Percentiles rank a stretch among this genome's conserved stretches.
Evolutionary conservation across 2,888 invertebrate species (phyloP).

Genomic region (Masnerella sp.): DNA sequence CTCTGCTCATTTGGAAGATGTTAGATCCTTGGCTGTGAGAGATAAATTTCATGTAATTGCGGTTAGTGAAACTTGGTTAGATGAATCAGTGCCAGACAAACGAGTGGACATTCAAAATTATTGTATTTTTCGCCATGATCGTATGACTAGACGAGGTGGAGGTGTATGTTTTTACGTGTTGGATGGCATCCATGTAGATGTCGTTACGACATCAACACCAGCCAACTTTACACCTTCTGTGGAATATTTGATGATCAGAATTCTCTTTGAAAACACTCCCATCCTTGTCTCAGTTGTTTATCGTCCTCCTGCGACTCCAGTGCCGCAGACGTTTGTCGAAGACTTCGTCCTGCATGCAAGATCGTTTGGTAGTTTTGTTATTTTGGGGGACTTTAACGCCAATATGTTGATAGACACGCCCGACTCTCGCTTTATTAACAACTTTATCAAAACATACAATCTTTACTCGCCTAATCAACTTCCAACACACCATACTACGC

Average conservation of each 20-base stretch:
- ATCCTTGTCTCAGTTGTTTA: background rate
- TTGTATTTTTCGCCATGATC: background rate
- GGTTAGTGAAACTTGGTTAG: background rate
- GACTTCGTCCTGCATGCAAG: background rate
- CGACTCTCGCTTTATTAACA: background rate
- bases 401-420: background rate
- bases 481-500: background rate
- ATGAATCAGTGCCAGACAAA: background rate
- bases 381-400: background rate
- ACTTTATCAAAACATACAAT: background rate
- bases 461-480: background rate
- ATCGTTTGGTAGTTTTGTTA: background rate
- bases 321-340: background rate
- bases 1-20: background rate
- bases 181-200: background rate
- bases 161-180: background rate
- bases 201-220: too few species aligned
- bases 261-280: background rate
- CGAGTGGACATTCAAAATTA: background rate
- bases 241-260: background rate
- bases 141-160: background rate
- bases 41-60: background rate
- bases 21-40: background rate
- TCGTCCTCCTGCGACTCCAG: background rate
- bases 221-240: too few species aligned